A percentile compares a stretch with the other conserved stretches of the same genome.
phyloP scores from a whole-genome alignment of 2,113 vertebrate genomes.

The Grantiella picta region DNA sequence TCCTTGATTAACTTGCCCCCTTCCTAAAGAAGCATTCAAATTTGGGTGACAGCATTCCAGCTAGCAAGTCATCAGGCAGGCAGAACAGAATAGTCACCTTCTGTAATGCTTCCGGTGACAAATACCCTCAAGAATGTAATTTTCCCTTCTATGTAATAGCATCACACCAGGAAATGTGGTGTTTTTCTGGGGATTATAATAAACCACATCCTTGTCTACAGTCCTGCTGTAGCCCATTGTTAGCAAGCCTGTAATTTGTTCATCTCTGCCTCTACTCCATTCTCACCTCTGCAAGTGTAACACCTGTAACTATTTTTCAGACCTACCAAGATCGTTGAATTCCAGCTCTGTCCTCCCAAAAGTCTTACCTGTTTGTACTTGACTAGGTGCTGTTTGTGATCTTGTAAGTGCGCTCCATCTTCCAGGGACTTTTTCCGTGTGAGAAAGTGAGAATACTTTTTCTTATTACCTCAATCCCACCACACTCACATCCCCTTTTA shows the following conservation, averaged over 20 bases:
- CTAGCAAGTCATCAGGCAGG: not conserved
- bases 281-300: not conserved
- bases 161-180: constrained; percentile 19
- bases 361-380: not conserved
- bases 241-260: constrained; percentile 35
- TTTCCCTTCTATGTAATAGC: not conserved
- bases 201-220: constrained; percentile 34
- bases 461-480: not conserved
- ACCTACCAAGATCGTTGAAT: not conserved
- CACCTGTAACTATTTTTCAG: not conserved
- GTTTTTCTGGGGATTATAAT: constrained; percentile 5
- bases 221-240: not conserved
- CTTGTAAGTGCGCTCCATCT: not conserved
- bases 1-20: not conserved
- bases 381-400: not conserved
- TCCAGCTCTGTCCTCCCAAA: not conserved
- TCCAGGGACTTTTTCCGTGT: too few species aligned
- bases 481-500: not conserved
- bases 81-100: not conserved
- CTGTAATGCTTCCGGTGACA: constrained; percentile 26
- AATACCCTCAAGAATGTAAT: constrained; percentile 23
- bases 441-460: not conserved
- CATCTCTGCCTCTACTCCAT: not conserved
- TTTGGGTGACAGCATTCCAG: not conserved
- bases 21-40: not conserved